Conservation (phyloP, 53 echinoderm and acorn worm species). For the Echinometra lucunter region DNA sequence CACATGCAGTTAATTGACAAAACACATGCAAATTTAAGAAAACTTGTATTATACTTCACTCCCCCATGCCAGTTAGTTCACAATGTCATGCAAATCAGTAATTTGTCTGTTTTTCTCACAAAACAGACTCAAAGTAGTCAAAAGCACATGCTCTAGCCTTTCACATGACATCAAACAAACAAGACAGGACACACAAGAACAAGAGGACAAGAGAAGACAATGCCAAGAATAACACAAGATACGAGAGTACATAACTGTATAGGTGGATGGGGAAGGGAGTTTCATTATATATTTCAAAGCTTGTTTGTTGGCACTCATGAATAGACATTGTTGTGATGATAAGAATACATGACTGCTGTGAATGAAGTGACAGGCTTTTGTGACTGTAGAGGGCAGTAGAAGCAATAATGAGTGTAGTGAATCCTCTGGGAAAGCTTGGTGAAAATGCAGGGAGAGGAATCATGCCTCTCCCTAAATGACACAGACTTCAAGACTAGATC, state of each 20-base stretch:
- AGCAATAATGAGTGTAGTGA: background rate
- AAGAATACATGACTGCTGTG: conserved; percentile 27
- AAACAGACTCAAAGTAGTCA: background rate
- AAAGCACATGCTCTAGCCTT: conserved; percentile 11
- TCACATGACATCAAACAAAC: background rate
- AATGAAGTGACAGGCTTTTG: background rate
- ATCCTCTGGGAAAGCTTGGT: background rate
- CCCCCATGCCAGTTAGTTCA: conserved; percentile 8
- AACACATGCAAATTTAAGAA: conserved; percentile 21
- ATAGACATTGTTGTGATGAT: conserved; percentile 26
- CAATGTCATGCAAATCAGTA: conserved; percentile 2
- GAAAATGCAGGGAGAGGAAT: background rate
- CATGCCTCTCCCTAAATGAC: background rate
- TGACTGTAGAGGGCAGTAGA: background rate
- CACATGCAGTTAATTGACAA: background rate
- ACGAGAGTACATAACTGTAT: background rate
- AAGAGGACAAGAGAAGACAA: background rate
- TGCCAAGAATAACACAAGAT: too few species aligned
- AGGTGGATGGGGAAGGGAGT: background rate
- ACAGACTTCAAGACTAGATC: background rate
- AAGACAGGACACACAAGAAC: conserved; percentile 31
- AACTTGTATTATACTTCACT: background rate
- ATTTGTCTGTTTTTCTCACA: background rate
- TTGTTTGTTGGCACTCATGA: background rate
- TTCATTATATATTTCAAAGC: background rate